Base-by-base conservation (phyloP, 2,888 invertebrate species). In the Ptychoptera contaminata region DNA sequence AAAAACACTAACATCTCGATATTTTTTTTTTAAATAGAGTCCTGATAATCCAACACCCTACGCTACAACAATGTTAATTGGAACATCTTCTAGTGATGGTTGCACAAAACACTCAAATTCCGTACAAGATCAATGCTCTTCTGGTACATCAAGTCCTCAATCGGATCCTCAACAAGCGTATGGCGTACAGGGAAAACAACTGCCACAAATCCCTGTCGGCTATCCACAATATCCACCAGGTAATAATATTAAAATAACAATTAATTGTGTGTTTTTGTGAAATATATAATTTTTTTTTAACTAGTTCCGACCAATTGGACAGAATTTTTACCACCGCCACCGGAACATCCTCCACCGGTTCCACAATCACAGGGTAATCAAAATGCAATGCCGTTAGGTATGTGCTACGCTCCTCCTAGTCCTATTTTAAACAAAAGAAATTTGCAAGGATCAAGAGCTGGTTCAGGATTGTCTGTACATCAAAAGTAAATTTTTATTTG, bases 61-160 rank as follows among this genome's bases (percentile, higher is more conserved):
- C 61, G 82, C 82, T 12, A 82, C 82, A 1, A 82, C 82, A 10
- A 81, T 80, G 64, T 67, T 82, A 35, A 70, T 81, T 50, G 65
- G 65, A 34, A 60, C 62, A 38, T 60, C 63, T 6, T 67, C 67
- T 7, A 61, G 58, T 11, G 66, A 64, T 43, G 64, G 61, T 16
- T 62, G 64, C 55, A 58, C 62, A 49, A 66, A 66, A 49, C 59
- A 63, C 38, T 63, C 65, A 8, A 62, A 32, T 31, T 50, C 50
- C 8, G 48, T 46, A 12, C 52, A 51, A 46, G 52, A 51, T 34
- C 54, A 61, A 6, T 62, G 62, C 45, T 63, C 63, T 14, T 65
- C 67, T n/a, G 67, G 66, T 34, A 66, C 65, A 12, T 63, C 63
- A 44, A 65, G 65, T 5, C 63, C 65, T 8, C 63, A 66, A 46